Conservation (phyloP, 2,888 invertebrate species). For the Microctonus hyperodae region DNA sequence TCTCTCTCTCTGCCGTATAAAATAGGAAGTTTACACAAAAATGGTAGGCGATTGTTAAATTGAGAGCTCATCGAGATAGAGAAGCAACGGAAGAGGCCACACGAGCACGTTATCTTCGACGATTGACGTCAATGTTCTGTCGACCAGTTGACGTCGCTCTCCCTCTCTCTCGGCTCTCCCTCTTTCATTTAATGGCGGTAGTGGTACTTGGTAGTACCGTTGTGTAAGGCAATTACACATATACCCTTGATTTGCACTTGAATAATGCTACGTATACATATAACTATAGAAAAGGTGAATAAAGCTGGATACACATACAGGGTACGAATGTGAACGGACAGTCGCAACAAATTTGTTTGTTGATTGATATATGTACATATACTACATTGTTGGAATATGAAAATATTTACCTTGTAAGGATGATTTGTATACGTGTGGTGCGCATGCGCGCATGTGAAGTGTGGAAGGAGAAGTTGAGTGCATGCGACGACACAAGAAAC, state of each 20-base stretch:
- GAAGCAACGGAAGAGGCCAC: too few relatives aligned
- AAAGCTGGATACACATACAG: slow-evolving; percentile 4
- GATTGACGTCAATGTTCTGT: slow-evolving; percentile 57
- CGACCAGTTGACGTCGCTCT: slow-evolving; percentile 39
- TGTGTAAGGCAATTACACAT: slow-evolving; percentile 49
- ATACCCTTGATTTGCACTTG: slow-evolving; percentile 32
- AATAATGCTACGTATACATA: too few relatives aligned
- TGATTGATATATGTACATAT: too few relatives aligned
- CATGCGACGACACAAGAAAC: too few relatives aligned
- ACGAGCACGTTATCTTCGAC: slow-evolving; percentile 55
- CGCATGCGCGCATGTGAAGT: too few relatives aligned
- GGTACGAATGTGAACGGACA: background rate
- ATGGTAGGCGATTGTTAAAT: background rate
- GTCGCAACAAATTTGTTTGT: too few relatives aligned
- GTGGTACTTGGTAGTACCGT: too few relatives aligned
- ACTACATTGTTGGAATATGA: too few relatives aligned
- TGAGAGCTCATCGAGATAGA: too few relatives aligned
- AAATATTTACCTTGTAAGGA: too few relatives aligned
- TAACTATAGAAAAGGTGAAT: slow-evolving; percentile 28
- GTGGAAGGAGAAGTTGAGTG: too few relatives aligned
- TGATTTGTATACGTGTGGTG: too few relatives aligned
- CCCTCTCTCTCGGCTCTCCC: background rate
- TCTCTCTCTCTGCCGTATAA: background rate
- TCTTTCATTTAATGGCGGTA: slow-evolving; percentile 47
- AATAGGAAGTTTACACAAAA: background rate